Evolutionary conservation across 2,797 vertebrate genomes (phyloP).

Genomic region (Poecile montanus): DNA sequence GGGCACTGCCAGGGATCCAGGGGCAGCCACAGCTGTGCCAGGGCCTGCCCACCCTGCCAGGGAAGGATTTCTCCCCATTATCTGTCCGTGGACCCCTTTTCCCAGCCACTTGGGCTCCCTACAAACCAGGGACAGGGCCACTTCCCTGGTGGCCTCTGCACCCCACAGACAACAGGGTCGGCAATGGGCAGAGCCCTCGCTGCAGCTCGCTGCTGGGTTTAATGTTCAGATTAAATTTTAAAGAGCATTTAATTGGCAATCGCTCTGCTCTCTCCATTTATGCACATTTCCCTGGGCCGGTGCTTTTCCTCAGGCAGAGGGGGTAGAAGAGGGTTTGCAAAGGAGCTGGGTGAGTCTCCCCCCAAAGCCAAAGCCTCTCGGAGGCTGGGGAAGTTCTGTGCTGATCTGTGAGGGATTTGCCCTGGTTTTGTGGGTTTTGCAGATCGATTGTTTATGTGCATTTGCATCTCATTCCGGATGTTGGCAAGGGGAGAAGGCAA

Average conservation of each 20-base stretch:
- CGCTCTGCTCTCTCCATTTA: not conserved
- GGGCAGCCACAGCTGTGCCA: not conserved
- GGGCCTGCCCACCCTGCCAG: accelerated
- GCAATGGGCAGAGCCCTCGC: not conserved
- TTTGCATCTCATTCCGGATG: not conserved
- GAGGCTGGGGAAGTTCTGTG: not conserved
- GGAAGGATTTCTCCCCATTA: accelerated
- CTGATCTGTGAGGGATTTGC: not conserved
- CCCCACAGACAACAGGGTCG: not conserved
- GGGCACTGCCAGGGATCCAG: not conserved
- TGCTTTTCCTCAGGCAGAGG: not conserved
- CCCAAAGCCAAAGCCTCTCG: not conserved
- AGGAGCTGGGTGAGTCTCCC: not conserved
- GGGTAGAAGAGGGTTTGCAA: not conserved
- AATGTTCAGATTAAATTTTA: constrained; percentile 43
- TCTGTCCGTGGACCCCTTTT: not conserved
- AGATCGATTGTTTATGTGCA: accelerated
- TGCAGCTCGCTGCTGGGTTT: not conserved
- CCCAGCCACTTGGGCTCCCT: not conserved
- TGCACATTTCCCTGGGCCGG: not conserved
- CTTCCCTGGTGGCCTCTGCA: not conserved
- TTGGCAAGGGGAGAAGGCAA: not conserved
- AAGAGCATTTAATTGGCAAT: constrained; percentile 58
- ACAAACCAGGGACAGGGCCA: accelerated
- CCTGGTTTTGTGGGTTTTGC: not conserved